Evolutionary conservation across 2,113 vertebrate genomes (phyloP), one percentile per base, ranked within the genome.

Genomic region (Capricornis sumatraensis): DNA sequence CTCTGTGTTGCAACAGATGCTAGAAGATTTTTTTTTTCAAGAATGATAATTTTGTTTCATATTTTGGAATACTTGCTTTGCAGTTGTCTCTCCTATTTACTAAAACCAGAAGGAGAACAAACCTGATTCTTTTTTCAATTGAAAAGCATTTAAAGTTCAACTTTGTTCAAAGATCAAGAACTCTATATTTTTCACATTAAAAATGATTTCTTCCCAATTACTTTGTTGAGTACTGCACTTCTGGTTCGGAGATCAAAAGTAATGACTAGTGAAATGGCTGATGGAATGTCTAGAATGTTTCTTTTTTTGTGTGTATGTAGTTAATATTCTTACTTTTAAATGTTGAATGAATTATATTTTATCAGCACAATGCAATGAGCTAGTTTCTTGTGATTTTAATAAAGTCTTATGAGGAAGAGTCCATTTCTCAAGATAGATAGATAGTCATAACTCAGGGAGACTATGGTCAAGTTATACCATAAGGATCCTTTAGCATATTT

Each of bases 1-100:
- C 87, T 98, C 97, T 98, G 89, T 97, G 84, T 96, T 98, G 47
- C 64, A 97, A 95, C 98, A 98, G 98, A 98, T 99, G 98, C 97
- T 98, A 93, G 89, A 96, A 93, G 47, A 27, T 55, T 97, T 91
- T 95, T 98, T 98, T 96, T 95, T 87, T 93, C 91, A 89, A 97
- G 60, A 90, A 97, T n/a, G 82, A 96, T 43, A 78, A 90, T 97
- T 96, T 87, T 96, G 43, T 92, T 83, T 98, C 94, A 14, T 91
- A 86, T 36, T 96, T 98, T 98, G 52, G 62, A 97, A 97, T 98
- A 98, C 64, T 94, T 89, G 67, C 95, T 98, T 93, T 97, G 36
- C 71, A 71, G 45, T 90, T 96, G 8, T 97, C 55, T 79, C 90
- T 95, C 52, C 36, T 95, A 76, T 96, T 96, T 98, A 60, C 45